Base-by-base conservation (phyloP, 2,888 invertebrate species). In the Netelia virgata region DNA sequence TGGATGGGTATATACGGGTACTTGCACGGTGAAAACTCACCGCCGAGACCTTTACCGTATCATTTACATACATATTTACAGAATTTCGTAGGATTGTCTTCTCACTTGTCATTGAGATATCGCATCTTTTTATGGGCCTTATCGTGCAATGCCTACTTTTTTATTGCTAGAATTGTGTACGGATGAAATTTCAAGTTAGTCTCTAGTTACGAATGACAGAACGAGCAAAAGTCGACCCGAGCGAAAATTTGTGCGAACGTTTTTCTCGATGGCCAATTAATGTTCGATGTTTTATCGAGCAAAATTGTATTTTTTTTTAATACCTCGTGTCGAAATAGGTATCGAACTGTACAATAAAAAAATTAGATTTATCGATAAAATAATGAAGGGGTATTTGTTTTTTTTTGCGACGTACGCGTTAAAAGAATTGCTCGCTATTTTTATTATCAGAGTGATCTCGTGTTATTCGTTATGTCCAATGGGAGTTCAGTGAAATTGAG, bases 31-130 rank as follows among this genome's bases (percentile, higher is more conserved):
- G 36, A 36, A 36, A 36, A 36, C 18, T 66, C 47, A 23, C 18
- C 20, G n/a, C 11, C 20, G 66, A 9, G 41, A 16, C 66, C 16
- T 57, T 57, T 14, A 16, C 57, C 16, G 64, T 18, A n/a, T n/a
- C 47, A 53, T 50, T 10, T 16, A 16, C 59, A 41, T 59, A 36
- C 18, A 73, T 59, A 57, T 57, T 61, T 28, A 11, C 41, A 14
- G n/a, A 55, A 57, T 70, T 14, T 57, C 28, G 41, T n/a, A 70
- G 47, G 59, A 61, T 59, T 23, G 41, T 8, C 43, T 20, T 43
- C 20, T 43, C 20, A 73, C 57, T 47, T 59, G 6, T 3, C 59
- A 20, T 73, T 59, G 23, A 59, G 59, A 73, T 59, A 59, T 59
- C 23, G 36, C 43, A 23, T 61, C n/a, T 43, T 61, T 59, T 18